phyloP scores from a whole-genome alignment of 2,888 invertebrate species.

The Acleris holmiana region DNA sequence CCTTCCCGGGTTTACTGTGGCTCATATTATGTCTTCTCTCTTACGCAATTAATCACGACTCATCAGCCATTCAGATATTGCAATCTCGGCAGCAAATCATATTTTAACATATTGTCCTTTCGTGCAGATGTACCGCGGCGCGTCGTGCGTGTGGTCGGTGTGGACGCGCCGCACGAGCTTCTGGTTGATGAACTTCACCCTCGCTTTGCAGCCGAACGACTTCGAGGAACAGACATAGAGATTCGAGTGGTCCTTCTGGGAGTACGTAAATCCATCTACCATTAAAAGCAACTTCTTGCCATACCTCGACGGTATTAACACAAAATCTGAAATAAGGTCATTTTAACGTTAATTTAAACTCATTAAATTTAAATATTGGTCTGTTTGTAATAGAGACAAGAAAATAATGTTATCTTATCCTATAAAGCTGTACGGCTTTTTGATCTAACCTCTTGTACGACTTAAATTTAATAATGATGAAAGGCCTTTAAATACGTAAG shows the following conservation, averaged over 20 bases:
- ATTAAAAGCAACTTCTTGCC: constrained; percentile 24
- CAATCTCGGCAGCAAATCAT: neutral
- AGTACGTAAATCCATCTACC: constrained; percentile 26
- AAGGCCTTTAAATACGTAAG: too few species aligned
- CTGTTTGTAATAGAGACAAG: too few species aligned
- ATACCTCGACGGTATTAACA: constrained; percentile 16
- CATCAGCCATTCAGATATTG: too few species aligned
- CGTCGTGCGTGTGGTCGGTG: constrained; percentile 15
- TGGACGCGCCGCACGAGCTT: constrained; percentile 2
- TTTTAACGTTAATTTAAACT: neutral
- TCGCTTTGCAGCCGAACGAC: constrained; percentile 39
- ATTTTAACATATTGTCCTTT: constrained; percentile 25
- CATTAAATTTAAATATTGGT: neutral
- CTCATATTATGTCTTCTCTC: too few species aligned
- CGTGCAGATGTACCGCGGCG: constrained; percentile 21
- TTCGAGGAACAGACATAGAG: constrained; percentile 41
- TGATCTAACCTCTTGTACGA: too few species aligned
- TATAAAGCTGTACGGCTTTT: too few species aligned
- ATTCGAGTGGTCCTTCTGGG: constrained; percentile 14
- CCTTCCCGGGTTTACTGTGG: too few species aligned
- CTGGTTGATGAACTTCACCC: constrained; percentile 26
- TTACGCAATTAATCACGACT: too few species aligned
- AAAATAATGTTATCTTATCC: too few species aligned
- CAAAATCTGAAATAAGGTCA: constrained; percentile 1
- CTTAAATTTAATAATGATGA: too few species aligned